Base-by-base conservation (phyloP, 92 coral and sea anemone species). In the Porites evermanni region DNA sequence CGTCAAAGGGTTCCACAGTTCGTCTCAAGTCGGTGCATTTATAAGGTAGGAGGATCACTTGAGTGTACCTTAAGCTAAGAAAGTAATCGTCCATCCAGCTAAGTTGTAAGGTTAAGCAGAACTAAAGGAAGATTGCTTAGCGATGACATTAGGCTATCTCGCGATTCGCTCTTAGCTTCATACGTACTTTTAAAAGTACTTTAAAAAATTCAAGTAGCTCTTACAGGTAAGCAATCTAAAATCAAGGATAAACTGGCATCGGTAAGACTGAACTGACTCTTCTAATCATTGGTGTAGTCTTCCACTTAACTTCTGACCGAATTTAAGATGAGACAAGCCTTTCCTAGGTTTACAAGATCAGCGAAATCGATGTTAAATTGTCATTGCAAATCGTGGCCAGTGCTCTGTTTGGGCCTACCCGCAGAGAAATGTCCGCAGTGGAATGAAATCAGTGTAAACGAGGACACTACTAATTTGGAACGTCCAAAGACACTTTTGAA, bases 11-110 rank as follows among this genome's bases (percentile, higher is more conserved):
- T 10, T 63, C 65, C 3, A 26, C 80, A 64, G 13, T 73, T 58
- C 14, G 63, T 29, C 51, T 17, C 20, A 38, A 74, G 47, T 7
- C 56, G 44, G 44, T 11, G 24, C 2, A 38, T 54, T 12, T 21
- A 60, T 14, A 13, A 82, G 87, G 80, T 83, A 83, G 32, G 79
- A 64, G 1, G 53, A 51, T 64, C 77, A 7, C 26, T 12, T 56
- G 56, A 2, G 13, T 38, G 6, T 3, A 38, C 47, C 17, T 52
- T 21, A 16, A 58, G 21, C 58, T 16, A 50, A 72, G 77, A 51
- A 50, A 72, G 26, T 17, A 38, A 38, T 38, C 47, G 47, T 38
- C 47, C 47, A 38, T 38, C 47, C 60, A 72, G 77, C 9, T 50
- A 47, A 10, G 4, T 18, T 3, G 44, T 32, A 32, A 32, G 56